Base-by-base conservation (phyloP, 2,888 invertebrate genomes). In the Diachrysia chrysitis region DNA sequence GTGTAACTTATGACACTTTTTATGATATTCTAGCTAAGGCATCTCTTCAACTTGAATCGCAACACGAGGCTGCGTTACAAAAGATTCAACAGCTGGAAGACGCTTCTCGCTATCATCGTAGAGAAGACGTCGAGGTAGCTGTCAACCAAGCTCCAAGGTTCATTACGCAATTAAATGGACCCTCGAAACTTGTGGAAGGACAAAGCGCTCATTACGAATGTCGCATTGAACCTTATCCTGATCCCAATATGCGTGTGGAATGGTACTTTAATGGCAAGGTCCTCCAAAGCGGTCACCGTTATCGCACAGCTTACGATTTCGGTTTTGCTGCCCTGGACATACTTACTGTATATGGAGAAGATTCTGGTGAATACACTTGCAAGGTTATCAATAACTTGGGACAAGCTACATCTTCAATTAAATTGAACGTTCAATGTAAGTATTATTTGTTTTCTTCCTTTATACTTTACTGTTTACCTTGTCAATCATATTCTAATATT, bases 251-350 rank as follows among this genome's bases (percentile, higher is more conserved):
- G 89, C 98, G 98, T 86, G 98, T 98, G 0, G 98, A 98, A 92
- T 99, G 98, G 98, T 97, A 98, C 95, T 98, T 98, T 86, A 98
- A 99, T 90, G 98, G 98, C 58, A 97, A 98, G 90, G 98, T 98
- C 55, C 93, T 98, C 58, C 97, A 97, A 84, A 97, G 97, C 73
- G 98, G 98, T 65, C 99, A 99, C 88, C 97, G 99, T 73, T 98
- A 98, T 96, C 97, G 98, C 86, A 99, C 99, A 58, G 97, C 98
- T 58, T 98, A 98, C 87, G 99, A 99, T 90, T 99, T 99, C 90
- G 99, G 99, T 56, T 99, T 99, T 92, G 99, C 99, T 66, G 98
- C 99, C 62, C 96, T 99, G 73, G 99, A 99, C 90, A 98, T 99
- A 71, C 96, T 99, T 32, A 98, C 98, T 53, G 99, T 99, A 1